These are phyloP conservation scores for Phortica variegata DNA, from an alignment of 1,140 invertebrate genomes.

Conservation along the genomic window DNA sequence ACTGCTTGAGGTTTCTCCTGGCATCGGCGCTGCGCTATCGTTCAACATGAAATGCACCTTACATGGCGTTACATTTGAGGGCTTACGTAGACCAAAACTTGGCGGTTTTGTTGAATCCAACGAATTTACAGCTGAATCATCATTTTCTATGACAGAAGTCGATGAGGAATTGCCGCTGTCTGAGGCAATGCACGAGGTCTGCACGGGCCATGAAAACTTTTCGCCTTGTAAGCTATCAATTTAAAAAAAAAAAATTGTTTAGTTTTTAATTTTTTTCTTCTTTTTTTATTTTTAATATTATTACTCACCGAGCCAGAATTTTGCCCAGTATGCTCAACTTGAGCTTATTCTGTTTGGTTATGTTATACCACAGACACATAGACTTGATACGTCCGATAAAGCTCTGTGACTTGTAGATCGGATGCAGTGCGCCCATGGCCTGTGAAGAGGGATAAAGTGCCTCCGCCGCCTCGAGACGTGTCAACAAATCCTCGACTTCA, in stretches of 20 bases:
- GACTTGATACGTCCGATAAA: slow-evolving; percentile 73
- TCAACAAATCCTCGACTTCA: slow-evolving; percentile 71
- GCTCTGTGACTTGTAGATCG: slow-evolving; percentile 66
- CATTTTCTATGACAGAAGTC: slow-evolving; percentile 44
- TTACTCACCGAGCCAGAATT: slow-evolving; percentile 63
- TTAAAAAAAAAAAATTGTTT: not conserved
- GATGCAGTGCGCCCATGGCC: slow-evolving; percentile 73
- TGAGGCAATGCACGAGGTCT: slow-evolving; percentile 37
- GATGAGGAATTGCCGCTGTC: slow-evolving; percentile 49
- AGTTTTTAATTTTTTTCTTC: not conserved
- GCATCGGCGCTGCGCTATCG: slow-evolving; percentile 36
- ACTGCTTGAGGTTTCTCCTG: slow-evolving; percentile 48
- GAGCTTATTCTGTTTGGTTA: slow-evolving; percentile 78
- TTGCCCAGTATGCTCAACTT: slow-evolving; percentile 78
- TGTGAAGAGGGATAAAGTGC: slow-evolving; percentile 82
- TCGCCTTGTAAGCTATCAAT: slow-evolving; percentile 46
- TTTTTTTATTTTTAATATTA: too few species aligned
- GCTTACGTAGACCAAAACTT: slow-evolving; percentile 27
- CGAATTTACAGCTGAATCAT: slow-evolving; percentile 49
- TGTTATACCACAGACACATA: slow-evolving; percentile 89
- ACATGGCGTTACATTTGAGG: slow-evolving; percentile 27
- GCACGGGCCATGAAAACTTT: slow-evolving; percentile 52
- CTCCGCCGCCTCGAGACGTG: slow-evolving; percentile 74
- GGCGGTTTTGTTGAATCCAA: slow-evolving; percentile 45
- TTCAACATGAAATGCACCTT: slow-evolving; percentile 51